Evolutionary conservation across 2,888 invertebrate genomes (phyloP).

Genomic region (Cosmia trapezina): DNA sequence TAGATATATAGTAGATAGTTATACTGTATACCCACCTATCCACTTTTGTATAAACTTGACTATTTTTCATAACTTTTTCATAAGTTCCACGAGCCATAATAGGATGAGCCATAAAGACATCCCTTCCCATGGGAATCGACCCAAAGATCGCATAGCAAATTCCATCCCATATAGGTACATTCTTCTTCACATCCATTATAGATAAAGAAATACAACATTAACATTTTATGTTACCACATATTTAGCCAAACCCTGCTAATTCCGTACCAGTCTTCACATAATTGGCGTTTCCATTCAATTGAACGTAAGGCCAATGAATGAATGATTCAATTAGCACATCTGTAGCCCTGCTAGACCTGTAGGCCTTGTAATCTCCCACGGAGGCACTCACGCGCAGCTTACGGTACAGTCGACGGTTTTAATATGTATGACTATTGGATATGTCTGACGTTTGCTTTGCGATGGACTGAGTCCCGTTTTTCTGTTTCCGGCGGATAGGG

Average conservation of each 20-base stretch:
- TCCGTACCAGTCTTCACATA: slow-evolving; percentile 15
- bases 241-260: slow-evolving; percentile 46
- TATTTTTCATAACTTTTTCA: background rate
- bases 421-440: slow-evolving; percentile 49
- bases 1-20: no score
- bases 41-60: no score
- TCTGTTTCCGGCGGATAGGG: slow-evolving; percentile 42
- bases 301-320: slow-evolving; percentile 60
- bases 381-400: slow-evolving; percentile 57
- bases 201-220: slow-evolving; percentile 35
- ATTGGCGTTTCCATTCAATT: slow-evolving; percentile 47
- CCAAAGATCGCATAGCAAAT: background rate
- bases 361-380: slow-evolving; percentile 60
- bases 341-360: slow-evolving; percentile 42
- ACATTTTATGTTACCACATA: slow-evolving; percentile 14
- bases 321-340: slow-evolving; percentile 74
- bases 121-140: slow-evolving; percentile 13
- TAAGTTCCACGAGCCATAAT: no score
- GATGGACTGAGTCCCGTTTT: slow-evolving; percentile 30
- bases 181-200: background rate
- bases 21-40: no score
- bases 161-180: background rate
- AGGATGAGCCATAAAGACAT: background rate
- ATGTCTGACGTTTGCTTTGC: background rate
- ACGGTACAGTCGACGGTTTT: slow-evolving; percentile 51